These are phyloP conservation scores for Hirundichthys speculiger DNA, from an alignment of 2,113 vertebrate genomes.

Conservation along the genomic window DNA sequence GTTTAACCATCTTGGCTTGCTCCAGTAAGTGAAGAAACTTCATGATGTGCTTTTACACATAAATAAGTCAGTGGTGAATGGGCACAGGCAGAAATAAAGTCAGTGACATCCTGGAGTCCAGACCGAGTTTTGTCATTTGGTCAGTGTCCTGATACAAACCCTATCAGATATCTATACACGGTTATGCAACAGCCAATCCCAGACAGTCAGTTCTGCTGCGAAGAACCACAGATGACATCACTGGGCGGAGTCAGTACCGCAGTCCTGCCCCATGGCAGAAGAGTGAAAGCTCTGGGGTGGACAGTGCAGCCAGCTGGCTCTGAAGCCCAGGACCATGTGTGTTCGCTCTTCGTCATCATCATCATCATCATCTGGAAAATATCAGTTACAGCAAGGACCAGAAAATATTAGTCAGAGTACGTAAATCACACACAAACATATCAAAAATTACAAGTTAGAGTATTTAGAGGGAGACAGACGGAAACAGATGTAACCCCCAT, in stretches of 20 bases:
- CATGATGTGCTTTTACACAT: not conserved
- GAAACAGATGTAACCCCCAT: not conserved
- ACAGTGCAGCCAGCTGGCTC: conserved; percentile 71
- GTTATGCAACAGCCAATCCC: conserved; percentile 19
- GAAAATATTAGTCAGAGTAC: conserved; percentile 18
- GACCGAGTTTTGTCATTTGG: conserved; percentile 12
- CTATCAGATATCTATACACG: conserved; percentile 2
- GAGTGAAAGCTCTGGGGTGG: conserved; percentile 71
- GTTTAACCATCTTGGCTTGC: conserved; percentile 2
- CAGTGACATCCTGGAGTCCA: conserved; percentile 28
- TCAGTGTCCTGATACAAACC: conserved; percentile 16
- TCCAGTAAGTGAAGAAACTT: not conserved
- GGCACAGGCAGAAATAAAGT: conserved; percentile 13
- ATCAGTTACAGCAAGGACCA: conserved; percentile 51
- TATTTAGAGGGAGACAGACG: not conserved
- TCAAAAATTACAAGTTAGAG: not conserved
- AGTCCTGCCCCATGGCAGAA: conserved; percentile 60
- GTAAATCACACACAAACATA: not conserved
- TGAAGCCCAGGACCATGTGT: conserved; percentile 60
- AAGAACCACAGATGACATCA: conserved; percentile 64
- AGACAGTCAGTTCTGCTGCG: conserved; percentile 65
- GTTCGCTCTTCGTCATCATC: conserved; percentile 52
- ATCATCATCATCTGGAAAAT: conserved; percentile 79
- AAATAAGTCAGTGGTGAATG: not conserved
- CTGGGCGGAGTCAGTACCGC: conserved; percentile 65